Evolutionary conservation across 2,797 vertebrate genomes (phyloP).

Genomic region (Channallabes apus): DNA sequence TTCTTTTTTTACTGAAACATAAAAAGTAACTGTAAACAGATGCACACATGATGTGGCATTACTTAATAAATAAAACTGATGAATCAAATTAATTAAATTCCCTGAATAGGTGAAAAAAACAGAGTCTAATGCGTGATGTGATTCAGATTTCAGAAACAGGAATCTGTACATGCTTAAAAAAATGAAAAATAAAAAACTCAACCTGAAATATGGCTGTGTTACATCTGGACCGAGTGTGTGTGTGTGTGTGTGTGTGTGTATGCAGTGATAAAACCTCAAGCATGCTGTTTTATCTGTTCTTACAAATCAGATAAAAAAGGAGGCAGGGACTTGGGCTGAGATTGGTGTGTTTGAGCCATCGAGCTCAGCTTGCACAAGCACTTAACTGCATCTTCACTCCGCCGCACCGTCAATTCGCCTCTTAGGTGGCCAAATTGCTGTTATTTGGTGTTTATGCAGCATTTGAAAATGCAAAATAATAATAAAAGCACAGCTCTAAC

Average conservation of each 20-base stretch:
- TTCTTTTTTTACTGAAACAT: not conserved
- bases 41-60: not conserved
- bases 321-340: not conserved
- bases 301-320: conserved; percentile 3
- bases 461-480: not conserved
- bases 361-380: not conserved
- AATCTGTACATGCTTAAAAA: not conserved
- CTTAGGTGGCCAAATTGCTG: conserved; percentile 20
- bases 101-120: not conserved
- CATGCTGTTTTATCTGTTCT: not conserved
- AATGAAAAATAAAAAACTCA: not conserved
- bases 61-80: not conserved
- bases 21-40: not conserved
- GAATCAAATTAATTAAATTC: not conserved
- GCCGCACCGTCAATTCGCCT: not conserved
- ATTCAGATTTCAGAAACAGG: not conserved
- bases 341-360: not conserved
- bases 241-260: conserved; percentile 1
- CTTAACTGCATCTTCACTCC: conserved; percentile 5
- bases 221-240: not conserved
- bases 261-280: not conserved
- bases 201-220: not conserved
- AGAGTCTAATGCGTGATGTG: not conserved
- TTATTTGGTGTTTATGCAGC: conserved; percentile 30
- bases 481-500: not conserved